These are phyloP conservation scores for Phengaris arion DNA, from an alignment of 2,888 invertebrate genomes.

Conservation along the genomic window DNA sequence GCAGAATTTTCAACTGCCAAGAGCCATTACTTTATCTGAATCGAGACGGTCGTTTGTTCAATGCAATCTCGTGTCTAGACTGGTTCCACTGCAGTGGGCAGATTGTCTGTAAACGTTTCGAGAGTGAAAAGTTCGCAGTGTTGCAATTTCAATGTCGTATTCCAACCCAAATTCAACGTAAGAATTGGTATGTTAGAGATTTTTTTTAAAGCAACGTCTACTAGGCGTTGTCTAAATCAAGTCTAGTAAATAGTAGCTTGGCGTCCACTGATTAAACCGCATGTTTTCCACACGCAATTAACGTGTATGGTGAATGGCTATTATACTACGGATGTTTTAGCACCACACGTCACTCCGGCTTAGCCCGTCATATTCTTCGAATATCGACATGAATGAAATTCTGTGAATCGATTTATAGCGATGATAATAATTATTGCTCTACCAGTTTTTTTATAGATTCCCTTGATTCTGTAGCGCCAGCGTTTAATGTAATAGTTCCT, in stretches of 20 bases:
- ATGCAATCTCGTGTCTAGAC: constrained; percentile 13
- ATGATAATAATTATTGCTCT: constrained; percentile 4
- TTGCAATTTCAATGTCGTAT: neutral
- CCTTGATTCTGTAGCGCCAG: neutral
- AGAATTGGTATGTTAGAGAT: no score
- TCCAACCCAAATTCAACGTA: no score
- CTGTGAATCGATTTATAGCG: constrained; percentile 2
- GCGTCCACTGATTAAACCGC: neutral
- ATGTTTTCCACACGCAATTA: neutral
- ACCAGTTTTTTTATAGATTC: neutral
- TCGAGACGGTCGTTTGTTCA: neutral
- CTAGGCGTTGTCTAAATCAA: neutral
- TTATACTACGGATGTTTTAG: neutral
- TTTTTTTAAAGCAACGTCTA: no score
- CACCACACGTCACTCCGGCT: constrained; percentile 20
- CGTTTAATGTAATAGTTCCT: neutral
- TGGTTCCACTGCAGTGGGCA: neutral
- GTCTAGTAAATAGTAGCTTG: neutral
- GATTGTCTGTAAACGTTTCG: neutral
- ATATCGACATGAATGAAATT: constrained; percentile 16
- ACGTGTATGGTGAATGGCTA: neutral
- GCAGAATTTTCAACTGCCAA: constrained; percentile 1
- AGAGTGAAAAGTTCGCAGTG: neutral
- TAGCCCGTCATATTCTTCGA: constrained; percentile 1
- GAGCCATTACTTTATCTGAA: constrained; percentile 4